Base-by-base conservation (phyloP, 2,888 invertebrate genomes). In the Meganola albula region DNA sequence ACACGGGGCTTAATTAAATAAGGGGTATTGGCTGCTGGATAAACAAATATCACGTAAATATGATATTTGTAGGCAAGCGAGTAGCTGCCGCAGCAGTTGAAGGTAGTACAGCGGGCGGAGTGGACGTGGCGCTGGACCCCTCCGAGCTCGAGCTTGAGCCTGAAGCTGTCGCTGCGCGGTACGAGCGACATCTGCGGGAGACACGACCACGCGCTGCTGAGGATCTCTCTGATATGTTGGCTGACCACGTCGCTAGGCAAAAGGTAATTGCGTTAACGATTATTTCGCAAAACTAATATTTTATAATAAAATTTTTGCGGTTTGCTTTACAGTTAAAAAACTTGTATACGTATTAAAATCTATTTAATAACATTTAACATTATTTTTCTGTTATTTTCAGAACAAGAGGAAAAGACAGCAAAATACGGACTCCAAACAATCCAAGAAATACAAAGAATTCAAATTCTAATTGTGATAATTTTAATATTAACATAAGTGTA, bases 401-500 rank as follows among this genome's bases (percentile, higher is more conserved):
- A 97, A 93, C 62, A 96, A 98, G 83, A 88, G 97, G 48, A 98
- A 98, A 75, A 90, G 96, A 40, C 95, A 96, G 53, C 94, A 95
- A 71, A 94, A 94, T 48, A 93, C 95, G 63, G 95, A 97, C 53
- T 91, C 93, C 3, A 97, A 97, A 74, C 92, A 94, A 54, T 93
- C 95, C 8, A 98, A 98, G 87, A 98, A 98, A 85, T 98, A 98
- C 88, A 98, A 98, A 80, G 98, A 98, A 73, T 98, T 98, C 88
- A 98, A 98, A 76, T 98, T 98, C 88, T 98, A 80, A 61, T 48
- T 47, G 49, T 48, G 40, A 34, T 53, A 47, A n/a, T n/a, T n/a
- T 39, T 39, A 34, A 24, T 47, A 55, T 43, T 47, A n/a, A n/a
- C 40, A 34, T 56, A 56, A 50, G 45, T 39, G 29, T 53, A 48